Base-by-base conservation (phyloP, 2,113 vertebrate genomes). In the Ctenodactylus gundi region DNA sequence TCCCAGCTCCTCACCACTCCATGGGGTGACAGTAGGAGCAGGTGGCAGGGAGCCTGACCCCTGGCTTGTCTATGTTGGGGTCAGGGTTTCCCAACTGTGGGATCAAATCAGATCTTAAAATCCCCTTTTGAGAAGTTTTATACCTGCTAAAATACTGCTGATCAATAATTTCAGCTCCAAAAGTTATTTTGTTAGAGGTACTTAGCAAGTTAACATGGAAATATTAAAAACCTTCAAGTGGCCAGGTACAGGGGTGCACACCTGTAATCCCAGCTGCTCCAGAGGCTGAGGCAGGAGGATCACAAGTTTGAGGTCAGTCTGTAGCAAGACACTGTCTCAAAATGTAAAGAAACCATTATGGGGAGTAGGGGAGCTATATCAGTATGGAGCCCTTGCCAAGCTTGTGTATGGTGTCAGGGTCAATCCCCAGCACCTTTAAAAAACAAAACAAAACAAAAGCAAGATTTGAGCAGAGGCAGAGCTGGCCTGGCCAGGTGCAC, bases 401-500 rank as follows among this genome's bases (percentile, higher is more conserved):
- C 68, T 8, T 51, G 31, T 46, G 72, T 41, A 44, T 14, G 23
- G 68, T 72, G 36, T 15, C 44, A 39, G 41, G 68, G 39, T 70
- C 36, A 70, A 4, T 41, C 7, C 29, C 29, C 72, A 31, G 72
- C 27, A 31, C 13, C 15, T 31, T 49, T n/a, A n/a, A n/a, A n/a
- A n/a, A n/a, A 34, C 44, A 49, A 44, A 25, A 46, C 4, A 29
- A 62, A 29, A 29, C 60, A 18, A 18, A 70, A 49, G 15, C 27
- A 29, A 15, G 23, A 8, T 41, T 39, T 9, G 44, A 73, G 17
- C 62, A n/a, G 49, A 39, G 55, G 36, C 10, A 6, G 76, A 14
- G 14, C 49, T 2, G 10, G 64, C 46, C 60, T 7, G 4, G 0
- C 0, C 0, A 44, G 72, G 13, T 0, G 0, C 44, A 8, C 14